Conservation (phyloP, 2,113 vertebrate species). For the Anhinga anhinga region DNA sequence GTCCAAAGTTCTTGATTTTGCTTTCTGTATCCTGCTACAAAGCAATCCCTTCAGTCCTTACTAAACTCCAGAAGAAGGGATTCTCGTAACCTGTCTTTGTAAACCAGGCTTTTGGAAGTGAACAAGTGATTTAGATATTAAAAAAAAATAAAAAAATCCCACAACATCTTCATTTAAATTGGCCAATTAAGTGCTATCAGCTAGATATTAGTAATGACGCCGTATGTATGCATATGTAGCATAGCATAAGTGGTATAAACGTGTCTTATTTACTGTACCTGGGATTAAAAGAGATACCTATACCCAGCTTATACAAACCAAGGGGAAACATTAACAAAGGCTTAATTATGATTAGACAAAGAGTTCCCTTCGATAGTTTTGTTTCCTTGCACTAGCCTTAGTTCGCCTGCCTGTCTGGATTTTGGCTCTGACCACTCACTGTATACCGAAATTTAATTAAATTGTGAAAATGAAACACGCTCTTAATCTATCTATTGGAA, state of each 20-base stretch:
- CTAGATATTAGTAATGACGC: background rate
- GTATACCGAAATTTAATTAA: background rate
- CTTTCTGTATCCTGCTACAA: background rate
- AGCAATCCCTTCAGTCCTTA: background rate
- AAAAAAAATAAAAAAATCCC: background rate
- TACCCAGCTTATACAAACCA: background rate
- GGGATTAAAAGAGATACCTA: background rate
- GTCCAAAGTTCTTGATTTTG: background rate
- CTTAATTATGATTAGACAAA: background rate
- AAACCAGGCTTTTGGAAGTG: background rate
- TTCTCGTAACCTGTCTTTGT: background rate
- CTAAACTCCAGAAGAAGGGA: background rate
- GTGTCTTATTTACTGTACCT: background rate
- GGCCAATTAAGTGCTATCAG: background rate
- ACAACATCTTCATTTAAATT: background rate
- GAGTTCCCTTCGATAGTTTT: background rate
- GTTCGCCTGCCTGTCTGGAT: background rate
- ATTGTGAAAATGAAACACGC: background rate
- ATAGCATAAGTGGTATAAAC: background rate
- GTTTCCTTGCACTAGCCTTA: background rate
- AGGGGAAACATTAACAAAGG: background rate
- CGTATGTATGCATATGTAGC: background rate
- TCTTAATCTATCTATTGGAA: background rate
- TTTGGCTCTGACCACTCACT: background rate
- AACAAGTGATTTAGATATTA: background rate